A percentile compares a stretch with the other conserved stretches of the same genome.
phyloP scores from a whole-genome alignment of 2,797 vertebrate species.

The Megalops cyprinoides region DNA sequence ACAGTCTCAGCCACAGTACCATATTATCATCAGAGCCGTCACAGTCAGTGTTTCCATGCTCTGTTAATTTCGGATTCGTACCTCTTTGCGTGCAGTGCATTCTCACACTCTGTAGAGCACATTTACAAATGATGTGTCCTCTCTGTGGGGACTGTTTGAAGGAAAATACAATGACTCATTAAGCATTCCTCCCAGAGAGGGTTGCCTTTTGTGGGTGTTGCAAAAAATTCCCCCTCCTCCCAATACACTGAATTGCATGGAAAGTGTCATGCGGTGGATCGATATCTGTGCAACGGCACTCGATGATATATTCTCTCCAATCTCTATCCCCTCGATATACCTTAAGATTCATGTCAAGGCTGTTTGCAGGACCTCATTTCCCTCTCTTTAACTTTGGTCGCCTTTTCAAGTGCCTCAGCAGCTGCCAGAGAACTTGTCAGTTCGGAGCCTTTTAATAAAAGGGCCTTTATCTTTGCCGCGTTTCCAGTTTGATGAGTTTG shows the following conservation, averaged over 20 bases:
- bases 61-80: background rate
- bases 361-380: background rate
- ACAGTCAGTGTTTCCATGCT: background rate
- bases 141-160: background rate
- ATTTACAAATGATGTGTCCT: constrained; percentile 3
- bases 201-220: background rate
- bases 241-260: no score
- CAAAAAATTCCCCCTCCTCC: background rate
- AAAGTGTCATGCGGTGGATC: no score
- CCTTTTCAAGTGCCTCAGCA: background rate
- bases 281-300: background rate
- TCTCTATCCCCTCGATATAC: background rate
- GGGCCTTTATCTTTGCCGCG: background rate
- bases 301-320: background rate
- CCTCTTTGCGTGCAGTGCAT: background rate
- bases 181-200: background rate
- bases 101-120: background rate
- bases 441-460: constrained; percentile 23
- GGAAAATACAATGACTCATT: constrained; percentile 2
- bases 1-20: background rate
- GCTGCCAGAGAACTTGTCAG: constrained; percentile 4
- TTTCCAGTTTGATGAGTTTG: background rate
- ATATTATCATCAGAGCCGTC: background rate
- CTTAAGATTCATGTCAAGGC: background rate
- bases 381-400: background rate